These are phyloP conservation scores for Sebastes aleutianus DNA, from an alignment of 2,797 vertebrate species.

Conservation along the genomic window DNA sequence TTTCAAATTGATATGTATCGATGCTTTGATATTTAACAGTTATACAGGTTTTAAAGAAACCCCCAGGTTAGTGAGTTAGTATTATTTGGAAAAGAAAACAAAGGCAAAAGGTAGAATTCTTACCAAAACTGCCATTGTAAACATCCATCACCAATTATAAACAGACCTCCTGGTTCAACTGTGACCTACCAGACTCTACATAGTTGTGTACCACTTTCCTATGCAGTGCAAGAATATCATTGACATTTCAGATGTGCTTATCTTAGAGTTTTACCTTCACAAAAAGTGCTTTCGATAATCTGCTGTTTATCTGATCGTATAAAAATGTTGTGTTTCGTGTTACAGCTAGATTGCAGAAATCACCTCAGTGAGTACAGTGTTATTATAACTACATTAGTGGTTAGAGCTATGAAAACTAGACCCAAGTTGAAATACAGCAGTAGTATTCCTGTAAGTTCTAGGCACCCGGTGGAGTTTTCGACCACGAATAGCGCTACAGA, in stretches of 20 bases:
- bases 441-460: neutral
- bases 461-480: neutral
- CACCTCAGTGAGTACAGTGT: too few species aligned
- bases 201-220: neutral
- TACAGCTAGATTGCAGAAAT: neutral
- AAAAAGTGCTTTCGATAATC: neutral
- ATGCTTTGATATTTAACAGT: too few species aligned
- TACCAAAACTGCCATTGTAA: neutral
- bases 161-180: neutral
- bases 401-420: neutral
- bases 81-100: neutral
- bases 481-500: neutral
- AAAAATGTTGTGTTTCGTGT: neutral
- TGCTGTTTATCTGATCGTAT: neutral
- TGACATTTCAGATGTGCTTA: neutral
- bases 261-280: neutral
- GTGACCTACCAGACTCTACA: neutral
- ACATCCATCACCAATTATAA: neutral
- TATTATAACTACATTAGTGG: neutral
- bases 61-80: neutral
- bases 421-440: neutral
- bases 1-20: too few species aligned
- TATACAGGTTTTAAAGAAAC: neutral
- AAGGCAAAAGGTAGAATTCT: neutral
- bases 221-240: accelerated